phyloP scores from a whole-genome alignment of 2,113 vertebrate genomes.

The Quiscalus mexicanus region DNA sequence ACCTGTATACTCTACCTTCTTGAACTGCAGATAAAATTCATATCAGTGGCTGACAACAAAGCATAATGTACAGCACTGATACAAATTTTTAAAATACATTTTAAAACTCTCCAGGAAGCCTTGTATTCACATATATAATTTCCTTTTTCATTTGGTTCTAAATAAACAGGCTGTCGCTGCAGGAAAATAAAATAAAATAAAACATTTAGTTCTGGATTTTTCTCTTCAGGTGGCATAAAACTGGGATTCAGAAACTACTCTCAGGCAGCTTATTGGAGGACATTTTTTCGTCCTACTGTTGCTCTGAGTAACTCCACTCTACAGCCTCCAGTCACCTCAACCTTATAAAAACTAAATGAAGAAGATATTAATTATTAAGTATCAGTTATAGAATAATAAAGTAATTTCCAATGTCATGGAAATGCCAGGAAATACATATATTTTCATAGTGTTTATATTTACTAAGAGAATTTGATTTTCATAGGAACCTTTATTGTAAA shows the following conservation, averaged over 20 bases:
- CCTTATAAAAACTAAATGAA: neutral
- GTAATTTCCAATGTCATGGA: neutral
- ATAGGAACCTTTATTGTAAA: neutral
- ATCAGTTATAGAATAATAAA: conserved; percentile 11
- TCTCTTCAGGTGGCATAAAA: neutral
- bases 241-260: neutral
- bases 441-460: conserved; percentile 36
- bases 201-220: neutral
- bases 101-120: conserved; percentile 2
- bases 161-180: neutral
- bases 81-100: conserved; percentile 21
- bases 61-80: neutral
- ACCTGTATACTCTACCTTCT: neutral
- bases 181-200: conserved; percentile 16
- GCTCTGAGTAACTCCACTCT: neutral
- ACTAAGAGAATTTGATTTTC: neutral
- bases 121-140: neutral
- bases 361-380: neutral
- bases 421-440: neutral
- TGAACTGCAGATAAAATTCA: neutral
- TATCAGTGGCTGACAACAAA: neutral
- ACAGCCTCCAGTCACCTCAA: neutral
- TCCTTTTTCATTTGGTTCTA: neutral
- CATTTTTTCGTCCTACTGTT: neutral
- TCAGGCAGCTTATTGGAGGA: neutral